Percentiles rank a stretch among this genome's conserved stretches.
Conservation (phyloP, 2,888 invertebrate species). For the Eustalomyia histrio region DNA sequence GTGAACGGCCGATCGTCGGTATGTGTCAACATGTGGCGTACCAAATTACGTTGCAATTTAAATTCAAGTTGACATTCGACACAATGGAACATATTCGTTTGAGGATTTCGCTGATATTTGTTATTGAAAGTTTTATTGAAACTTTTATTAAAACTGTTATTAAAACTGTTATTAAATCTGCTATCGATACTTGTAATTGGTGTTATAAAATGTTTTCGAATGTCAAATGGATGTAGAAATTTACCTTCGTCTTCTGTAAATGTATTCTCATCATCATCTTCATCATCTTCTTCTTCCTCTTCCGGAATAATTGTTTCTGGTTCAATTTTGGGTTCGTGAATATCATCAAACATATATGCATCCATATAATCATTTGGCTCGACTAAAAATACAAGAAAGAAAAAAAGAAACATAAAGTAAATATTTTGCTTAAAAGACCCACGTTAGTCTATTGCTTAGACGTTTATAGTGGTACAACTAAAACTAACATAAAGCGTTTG, state of each 20-base stretch:
- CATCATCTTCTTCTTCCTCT: slow-evolving; percentile 27
- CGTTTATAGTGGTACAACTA: no score
- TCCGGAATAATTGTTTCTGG: slow-evolving; percentile 34
- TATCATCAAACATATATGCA: slow-evolving; percentile 50
- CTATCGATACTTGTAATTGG: background rate
- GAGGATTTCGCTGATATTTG: slow-evolving; percentile 43
- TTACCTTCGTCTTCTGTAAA: slow-evolving; percentile 10
- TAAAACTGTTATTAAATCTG: background rate
- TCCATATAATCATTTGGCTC: slow-evolving; percentile 58
- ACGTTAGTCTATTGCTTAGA: no score
- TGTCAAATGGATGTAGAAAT: slow-evolving; percentile 7
- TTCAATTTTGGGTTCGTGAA: slow-evolving; percentile 22
- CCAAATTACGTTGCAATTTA: slow-evolving; percentile 57
- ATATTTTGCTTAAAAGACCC: no score
- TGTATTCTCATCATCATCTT: no score
- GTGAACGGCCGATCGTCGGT: slow-evolving; percentile 53
- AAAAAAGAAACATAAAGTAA: no score
- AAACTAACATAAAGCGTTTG: no score
- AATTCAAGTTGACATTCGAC: slow-evolving; percentile 54
- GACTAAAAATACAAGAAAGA: slow-evolving; percentile 32
- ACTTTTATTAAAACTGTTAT: background rate
- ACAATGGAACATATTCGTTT: slow-evolving; percentile 57
- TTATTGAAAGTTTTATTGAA: background rate
- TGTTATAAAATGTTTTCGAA: background rate
- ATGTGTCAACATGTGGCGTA: slow-evolving; percentile 59